Conservation (phyloP, 2,113 vertebrate species). For the human region GRCh38 chr2:235662501-235663000, state of each 20-base stretch:
- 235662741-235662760: neutral
- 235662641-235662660: too few species aligned
- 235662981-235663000: neutral
- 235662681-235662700: neutral
- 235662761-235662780: neutral
- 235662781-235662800: neutral
- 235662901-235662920: slow-evolving; percentile 59
- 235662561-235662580: too few species aligned
- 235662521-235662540: too few species aligned
- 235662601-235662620: too few species aligned
- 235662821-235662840: rapidly evolving
- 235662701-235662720: rapidly evolving
- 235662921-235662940: neutral
- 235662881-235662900: neutral
- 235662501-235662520: neutral
- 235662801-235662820: neutral
- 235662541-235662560: too few species aligned
- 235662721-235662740: neutral
- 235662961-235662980: neutral
- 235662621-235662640: too few species aligned
- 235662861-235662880: rapidly evolving
- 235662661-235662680: neutral
- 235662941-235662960: neutral
- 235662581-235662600: too few species aligned
- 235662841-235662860: neutral